These are phyloP conservation scores for Diplolepis rosae DNA, from an alignment of 2,888 invertebrate species.

Conservation along the genomic window DNA sequence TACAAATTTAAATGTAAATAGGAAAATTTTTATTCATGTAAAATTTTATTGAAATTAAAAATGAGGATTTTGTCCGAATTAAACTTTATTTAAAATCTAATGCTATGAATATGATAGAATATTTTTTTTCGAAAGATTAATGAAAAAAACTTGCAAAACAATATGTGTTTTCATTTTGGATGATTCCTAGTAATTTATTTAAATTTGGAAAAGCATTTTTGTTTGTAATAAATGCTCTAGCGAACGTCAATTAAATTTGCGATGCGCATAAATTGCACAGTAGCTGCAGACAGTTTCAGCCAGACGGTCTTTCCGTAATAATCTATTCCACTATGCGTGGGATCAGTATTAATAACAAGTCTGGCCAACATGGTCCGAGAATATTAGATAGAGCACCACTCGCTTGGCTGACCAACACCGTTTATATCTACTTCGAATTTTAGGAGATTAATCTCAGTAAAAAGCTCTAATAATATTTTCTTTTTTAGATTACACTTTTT, in stretches of 20 bases:
- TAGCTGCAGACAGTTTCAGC: constrained; percentile 17
- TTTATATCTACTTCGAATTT: neutral
- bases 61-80: too few species aligned
- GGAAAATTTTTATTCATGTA: too few species aligned
- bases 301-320: constrained; percentile 1
- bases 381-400: neutral
- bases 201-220: neutral
- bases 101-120: too few species aligned
- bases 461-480: neutral
- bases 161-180: too few species aligned
- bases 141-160: too few species aligned
- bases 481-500: too few species aligned
- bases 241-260: constrained; percentile 17
- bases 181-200: neutral
- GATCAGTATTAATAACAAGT: neutral
- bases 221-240: neutral
- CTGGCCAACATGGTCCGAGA: neutral
- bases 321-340: constrained; percentile 1
- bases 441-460: too few species aligned
- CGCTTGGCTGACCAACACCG: neutral
- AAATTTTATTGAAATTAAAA: too few species aligned
- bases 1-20: too few species aligned
- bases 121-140: too few species aligned
- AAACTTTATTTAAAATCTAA: too few species aligned
- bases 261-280: constrained; percentile 26